Conservation (phyloP, 53 echinoderm and acorn worm species). For the Echinometra lucunter region DNA sequence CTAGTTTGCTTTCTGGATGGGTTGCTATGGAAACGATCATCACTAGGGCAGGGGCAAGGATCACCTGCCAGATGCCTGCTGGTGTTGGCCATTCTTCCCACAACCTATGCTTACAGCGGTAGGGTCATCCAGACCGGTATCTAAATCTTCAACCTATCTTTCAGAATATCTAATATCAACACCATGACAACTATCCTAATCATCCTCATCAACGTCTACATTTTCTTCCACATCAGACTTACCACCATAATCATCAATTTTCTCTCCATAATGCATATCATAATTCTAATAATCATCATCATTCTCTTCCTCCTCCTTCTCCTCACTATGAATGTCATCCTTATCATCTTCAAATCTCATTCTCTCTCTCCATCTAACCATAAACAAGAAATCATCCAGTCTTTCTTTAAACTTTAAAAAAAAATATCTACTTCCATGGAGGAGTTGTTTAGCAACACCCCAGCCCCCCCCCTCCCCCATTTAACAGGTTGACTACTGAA, state of each 20-base stretch:
- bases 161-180: neutral
- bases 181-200: neutral
- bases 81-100: neutral
- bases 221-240: neutral
- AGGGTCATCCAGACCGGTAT: too few relatives aligned
- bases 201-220: conserved; percentile 31
- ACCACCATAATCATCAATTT: neutral
- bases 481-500: too few relatives aligned
- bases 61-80: conserved; percentile 36
- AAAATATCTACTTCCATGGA: neutral
- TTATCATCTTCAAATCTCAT: neutral
- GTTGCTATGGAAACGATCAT: neutral
- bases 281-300: too few relatives aligned
- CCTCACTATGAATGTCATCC: too few relatives aligned
- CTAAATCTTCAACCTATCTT: neutral
- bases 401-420: too few relatives aligned
- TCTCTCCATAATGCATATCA: too few relatives aligned
- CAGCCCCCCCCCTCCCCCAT: neutral
- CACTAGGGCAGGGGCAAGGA: neutral
- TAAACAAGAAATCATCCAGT: neutral
- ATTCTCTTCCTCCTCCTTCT: neutral
- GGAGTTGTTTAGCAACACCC: neutral
- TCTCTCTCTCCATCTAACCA: neutral
- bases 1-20: too few relatives aligned
- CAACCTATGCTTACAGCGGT: too few relatives aligned